Conservation (phyloP, 2,113 vertebrate genomes). For the Grammatotria lemairii region DNA sequence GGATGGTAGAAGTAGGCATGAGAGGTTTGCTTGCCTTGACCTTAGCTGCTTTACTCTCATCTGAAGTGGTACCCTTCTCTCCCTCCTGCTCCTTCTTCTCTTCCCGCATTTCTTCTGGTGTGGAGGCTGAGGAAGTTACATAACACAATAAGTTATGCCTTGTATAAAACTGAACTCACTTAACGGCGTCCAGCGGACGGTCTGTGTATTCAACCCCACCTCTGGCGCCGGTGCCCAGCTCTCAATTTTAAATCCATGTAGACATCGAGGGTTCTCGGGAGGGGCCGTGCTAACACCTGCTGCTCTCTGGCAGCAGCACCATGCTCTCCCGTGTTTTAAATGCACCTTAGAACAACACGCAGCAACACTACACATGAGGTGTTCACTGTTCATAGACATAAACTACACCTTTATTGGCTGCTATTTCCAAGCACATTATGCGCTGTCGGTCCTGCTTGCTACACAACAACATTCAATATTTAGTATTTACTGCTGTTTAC, state of each 20-base stretch:
- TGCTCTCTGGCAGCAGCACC: not conserved
- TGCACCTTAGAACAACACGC: fast-evolving
- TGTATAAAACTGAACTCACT: not conserved
- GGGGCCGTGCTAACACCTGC: fast-evolving
- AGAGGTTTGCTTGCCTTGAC: constrained; percentile 87
- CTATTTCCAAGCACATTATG: no score
- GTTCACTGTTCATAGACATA: no score
- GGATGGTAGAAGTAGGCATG: constrained; percentile 90
- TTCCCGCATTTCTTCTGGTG: constrained; percentile 85
- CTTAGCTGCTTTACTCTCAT: constrained; percentile 82
- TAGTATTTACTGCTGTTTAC: no score
- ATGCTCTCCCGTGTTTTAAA: not conserved
- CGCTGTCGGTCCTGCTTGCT: no score
- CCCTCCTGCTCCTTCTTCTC: constrained; percentile 87
- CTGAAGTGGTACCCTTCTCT: constrained; percentile 73
- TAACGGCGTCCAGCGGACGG: fast-evolving
- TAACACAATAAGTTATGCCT: not conserved
- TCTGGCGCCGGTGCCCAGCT: fast-evolving
- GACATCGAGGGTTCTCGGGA: fast-evolving
- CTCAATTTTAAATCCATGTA: not conserved
- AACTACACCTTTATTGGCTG: no score
- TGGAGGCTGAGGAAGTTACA: constrained; percentile 65
- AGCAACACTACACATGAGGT: not conserved
- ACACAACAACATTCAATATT: no score
- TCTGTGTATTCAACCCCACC: not conserved